Percentiles rank a stretch among this genome's conserved stretches.
phyloP scores from a whole-genome alignment of 2,888 invertebrate species.

The Xylota segnis region DNA sequence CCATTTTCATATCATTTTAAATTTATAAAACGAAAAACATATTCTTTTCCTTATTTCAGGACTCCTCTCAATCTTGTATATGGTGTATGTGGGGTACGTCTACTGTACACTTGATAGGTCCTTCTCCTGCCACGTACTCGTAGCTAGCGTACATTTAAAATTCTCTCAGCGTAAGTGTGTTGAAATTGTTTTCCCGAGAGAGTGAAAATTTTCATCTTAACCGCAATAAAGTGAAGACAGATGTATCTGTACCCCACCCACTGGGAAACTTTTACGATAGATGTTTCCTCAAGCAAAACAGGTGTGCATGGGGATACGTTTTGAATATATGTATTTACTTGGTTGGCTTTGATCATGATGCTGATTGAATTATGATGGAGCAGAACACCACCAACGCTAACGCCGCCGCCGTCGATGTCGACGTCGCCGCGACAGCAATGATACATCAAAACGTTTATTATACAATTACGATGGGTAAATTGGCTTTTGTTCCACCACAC shows the following conservation, averaged over 20 bases:
- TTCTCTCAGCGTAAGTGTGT: conserved; percentile 54
- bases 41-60: conserved; percentile 60
- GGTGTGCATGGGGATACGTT: conserved; percentile 56
- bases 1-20: conserved; percentile 63
- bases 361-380: conserved; percentile 75
- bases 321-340: conserved; percentile 56
- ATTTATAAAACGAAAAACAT: conserved; percentile 70
- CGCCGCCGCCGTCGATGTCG: conserved; percentile 13
- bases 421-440: conserved; percentile 46
- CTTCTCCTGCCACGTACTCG: conserved; percentile 1
- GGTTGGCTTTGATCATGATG: conserved; percentile 72
- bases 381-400: conserved; percentile 12
- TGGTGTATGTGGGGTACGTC: conserved; percentile 7
- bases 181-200: conserved; percentile 68
- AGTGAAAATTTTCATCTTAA: conserved; percentile 59
- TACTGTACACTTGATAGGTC: conserved; percentile 18
- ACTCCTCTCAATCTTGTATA: conserved; percentile 55
- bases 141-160: conserved; percentile 34
- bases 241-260: conserved; percentile 20
- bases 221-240: conserved; percentile 68
- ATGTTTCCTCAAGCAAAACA: conserved; percentile 69
- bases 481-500: conserved; percentile 70
- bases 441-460: conserved; percentile 75
- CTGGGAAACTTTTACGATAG: conserved; percentile 18
- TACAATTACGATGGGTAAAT: conserved; percentile 75